These are phyloP conservation scores for Drosophila anceps DNA, from an alignment of 2,888 invertebrate species.

Conservation along the genomic window DNA sequence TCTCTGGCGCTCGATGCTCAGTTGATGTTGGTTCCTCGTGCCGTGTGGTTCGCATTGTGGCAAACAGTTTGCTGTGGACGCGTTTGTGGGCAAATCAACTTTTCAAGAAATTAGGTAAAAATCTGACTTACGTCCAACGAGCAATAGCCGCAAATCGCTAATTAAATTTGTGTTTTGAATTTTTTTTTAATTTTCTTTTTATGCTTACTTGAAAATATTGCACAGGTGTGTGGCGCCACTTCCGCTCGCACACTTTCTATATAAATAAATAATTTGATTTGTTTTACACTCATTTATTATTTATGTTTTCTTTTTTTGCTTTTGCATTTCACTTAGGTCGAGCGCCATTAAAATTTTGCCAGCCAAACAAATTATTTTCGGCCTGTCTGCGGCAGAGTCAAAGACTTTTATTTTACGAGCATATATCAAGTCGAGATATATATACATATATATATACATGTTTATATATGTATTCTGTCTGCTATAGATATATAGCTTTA, in stretches of 20 bases:
- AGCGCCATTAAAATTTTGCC: slow-evolving; percentile 23
- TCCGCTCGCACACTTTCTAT: slow-evolving; percentile 18
- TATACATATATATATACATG: slow-evolving; percentile 13
- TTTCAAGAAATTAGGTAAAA: slow-evolving; percentile 47
- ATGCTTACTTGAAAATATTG: background rate
- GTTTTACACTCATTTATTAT: background rate
- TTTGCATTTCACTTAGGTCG: slow-evolving; percentile 38
- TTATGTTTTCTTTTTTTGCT: slow-evolving; percentile 25
- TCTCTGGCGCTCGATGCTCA: slow-evolving; percentile 51
- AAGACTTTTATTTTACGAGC: slow-evolving; percentile 45
- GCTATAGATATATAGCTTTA: slow-evolving; percentile 23
- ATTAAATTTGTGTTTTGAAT: background rate
- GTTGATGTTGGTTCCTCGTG: slow-evolving; percentile 76
- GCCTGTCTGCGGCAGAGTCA: slow-evolving; percentile 65
- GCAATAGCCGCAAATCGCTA: background rate
- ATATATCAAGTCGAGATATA: background rate
- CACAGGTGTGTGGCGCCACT: slow-evolving; percentile 36
- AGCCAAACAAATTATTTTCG: slow-evolving; percentile 47
- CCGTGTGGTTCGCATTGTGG: slow-evolving; percentile 67
- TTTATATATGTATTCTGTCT: slow-evolving; percentile 4
- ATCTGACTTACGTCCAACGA: background rate
- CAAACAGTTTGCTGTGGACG: slow-evolving; percentile 33
- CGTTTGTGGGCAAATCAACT: slow-evolving; percentile 27
- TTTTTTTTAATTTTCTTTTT: background rate
- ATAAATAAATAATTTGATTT: slow-evolving; percentile 5